phyloP scores from a whole-genome alignment of 1,140 invertebrate species.

The Ceratoteleas bidentatus region DNA sequence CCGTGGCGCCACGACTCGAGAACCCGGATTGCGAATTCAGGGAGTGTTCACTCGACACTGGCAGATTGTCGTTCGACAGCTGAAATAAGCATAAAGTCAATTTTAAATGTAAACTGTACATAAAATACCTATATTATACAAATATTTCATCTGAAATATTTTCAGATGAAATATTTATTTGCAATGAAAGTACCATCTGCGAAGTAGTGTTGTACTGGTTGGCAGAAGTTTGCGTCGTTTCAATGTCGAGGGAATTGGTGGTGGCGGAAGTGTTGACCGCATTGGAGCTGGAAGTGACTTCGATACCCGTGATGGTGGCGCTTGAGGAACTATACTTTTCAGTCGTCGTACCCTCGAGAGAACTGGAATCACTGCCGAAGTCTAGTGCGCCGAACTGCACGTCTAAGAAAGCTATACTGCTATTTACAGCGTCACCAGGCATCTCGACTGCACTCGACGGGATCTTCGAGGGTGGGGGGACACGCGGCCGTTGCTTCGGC shows the following conservation, averaged over 20 bases:
- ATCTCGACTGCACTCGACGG: slow-evolving; percentile 97
- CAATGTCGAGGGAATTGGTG: slow-evolving; percentile 75
- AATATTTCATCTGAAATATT: too few relatives aligned
- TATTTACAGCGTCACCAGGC: slow-evolving; percentile 91
- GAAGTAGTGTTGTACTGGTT: slow-evolving; percentile 73
- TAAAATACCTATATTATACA: too few relatives aligned
- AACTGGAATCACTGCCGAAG: slow-evolving; percentile 87
- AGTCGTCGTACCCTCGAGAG: slow-evolving; percentile 81
- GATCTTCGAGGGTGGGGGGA: slow-evolving; percentile 96
- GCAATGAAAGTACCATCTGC: slow-evolving; percentile 72
- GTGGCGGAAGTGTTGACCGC: slow-evolving; percentile 71
- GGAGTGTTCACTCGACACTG: slow-evolving; percentile 71
- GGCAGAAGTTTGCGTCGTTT: slow-evolving; percentile 72
- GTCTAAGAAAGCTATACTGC: slow-evolving; percentile 90
- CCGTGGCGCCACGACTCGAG: slow-evolving; percentile 66
- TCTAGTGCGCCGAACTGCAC: slow-evolving; percentile 97
- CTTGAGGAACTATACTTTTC: slow-evolving; percentile 79
- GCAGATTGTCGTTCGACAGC: slow-evolving; percentile 73
- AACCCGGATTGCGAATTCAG: slow-evolving; percentile 74
- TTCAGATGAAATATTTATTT: too few relatives aligned
- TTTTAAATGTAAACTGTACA: too few relatives aligned
- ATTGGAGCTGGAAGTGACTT: slow-evolving; percentile 73
- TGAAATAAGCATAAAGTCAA: too few relatives aligned
- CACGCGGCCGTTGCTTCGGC: slow-evolving; percentile 88
- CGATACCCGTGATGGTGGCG: slow-evolving; percentile 71